These are phyloP conservation scores for Troglohyphantes excavatus DNA, from an alignment of 2,888 invertebrate species.

Conservation along the genomic window DNA sequence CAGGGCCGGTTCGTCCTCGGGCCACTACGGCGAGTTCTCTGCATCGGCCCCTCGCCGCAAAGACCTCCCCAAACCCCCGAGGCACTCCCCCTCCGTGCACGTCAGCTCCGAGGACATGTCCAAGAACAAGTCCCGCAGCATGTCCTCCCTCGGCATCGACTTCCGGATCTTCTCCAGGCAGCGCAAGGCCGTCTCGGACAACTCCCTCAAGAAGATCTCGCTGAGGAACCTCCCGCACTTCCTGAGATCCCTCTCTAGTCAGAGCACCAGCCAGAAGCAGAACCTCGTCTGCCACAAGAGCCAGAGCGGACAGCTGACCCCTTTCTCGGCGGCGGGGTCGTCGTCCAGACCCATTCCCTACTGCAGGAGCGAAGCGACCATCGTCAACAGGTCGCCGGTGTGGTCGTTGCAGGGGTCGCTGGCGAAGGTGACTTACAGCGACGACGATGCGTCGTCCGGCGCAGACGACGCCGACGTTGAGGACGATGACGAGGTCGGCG, in stretches of 20 bases:
- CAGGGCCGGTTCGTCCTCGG: neutral
- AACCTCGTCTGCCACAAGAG: slow-evolving; percentile 43
- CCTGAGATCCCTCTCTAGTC: slow-evolving; percentile 80
- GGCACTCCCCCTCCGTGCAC: slow-evolving; percentile 55
- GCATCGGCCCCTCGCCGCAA: slow-evolving; percentile 41
- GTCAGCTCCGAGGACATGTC: slow-evolving; percentile 73
- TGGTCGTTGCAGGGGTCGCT: slow-evolving; percentile 60
- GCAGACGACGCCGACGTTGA: slow-evolving; percentile 61
- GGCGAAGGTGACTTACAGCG: neutral
- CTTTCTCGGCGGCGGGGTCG: neutral
- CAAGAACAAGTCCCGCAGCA: slow-evolving; percentile 74
- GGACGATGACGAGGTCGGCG: slow-evolving; percentile 36
- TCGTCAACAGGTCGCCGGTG: slow-evolving; percentile 52
- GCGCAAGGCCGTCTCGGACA: slow-evolving; percentile 79
- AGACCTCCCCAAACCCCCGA: neutral
- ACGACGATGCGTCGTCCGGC: neutral
- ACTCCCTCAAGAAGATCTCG: slow-evolving; percentile 79
- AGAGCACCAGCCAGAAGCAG: slow-evolving; percentile 59
- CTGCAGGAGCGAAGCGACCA: slow-evolving; percentile 70
- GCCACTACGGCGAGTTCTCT: slow-evolving; percentile 23
- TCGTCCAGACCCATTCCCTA: slow-evolving; percentile 59
- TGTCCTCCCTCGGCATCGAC: slow-evolving; percentile 70
- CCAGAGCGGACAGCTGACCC: slow-evolving; percentile 57
- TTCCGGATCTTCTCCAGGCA: slow-evolving; percentile 52
- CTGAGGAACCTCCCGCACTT: slow-evolving; percentile 78